Evolutionary conservation across 2,113 vertebrate species (phyloP), one percentile per base, ranked within the genome.

Genomic region (Gobio gobio): DNA sequence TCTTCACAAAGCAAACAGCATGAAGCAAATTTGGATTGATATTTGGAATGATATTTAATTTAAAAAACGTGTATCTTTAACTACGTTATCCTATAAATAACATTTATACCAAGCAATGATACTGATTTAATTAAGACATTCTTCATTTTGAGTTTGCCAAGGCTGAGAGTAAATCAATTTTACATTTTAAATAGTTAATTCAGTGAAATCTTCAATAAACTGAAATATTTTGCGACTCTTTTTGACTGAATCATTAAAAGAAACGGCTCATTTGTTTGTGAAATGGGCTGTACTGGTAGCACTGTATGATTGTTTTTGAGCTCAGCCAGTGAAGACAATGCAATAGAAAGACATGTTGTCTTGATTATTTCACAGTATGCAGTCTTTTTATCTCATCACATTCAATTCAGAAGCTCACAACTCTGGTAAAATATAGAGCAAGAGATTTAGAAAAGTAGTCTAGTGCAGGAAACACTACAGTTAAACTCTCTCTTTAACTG

Each of bases 351-450:
- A 47, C 9, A 2, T 43, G 76, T 59, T 78, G 33, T 56, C 22
- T 78, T 43, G 51, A 59, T 16, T 78, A 78, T 61, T 78, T 78
- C 76, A 43, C 56, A 78, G 33, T 43, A 59, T n/a, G 40, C 22
- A 63, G 77, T 79, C 40, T 63, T 79, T 78, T 59, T 43, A 59
- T 78, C 54, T 78, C 56, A 78, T 78, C 76, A 24, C 36, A 43
- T 61, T 43, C 3, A 0, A 78, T 33, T 77, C 75, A 22, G 26
- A 77, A 22, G 51, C 33, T 36, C 29, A 33, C 76, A 78, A 24
- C 36, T 13, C 56, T 40, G 3, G 9, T 63, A 26, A 63, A 26
- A 74, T 49, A 8, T 74, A 9, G 22, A 1, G 3, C n/a, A 14
- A 43, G 43, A 49, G 72, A 74, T 74, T 49, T 26, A 24, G 43